Evolutionary conservation across 2,797 vertebrate species (phyloP).

Genomic region (Pogonophryne albipinna): DNA sequence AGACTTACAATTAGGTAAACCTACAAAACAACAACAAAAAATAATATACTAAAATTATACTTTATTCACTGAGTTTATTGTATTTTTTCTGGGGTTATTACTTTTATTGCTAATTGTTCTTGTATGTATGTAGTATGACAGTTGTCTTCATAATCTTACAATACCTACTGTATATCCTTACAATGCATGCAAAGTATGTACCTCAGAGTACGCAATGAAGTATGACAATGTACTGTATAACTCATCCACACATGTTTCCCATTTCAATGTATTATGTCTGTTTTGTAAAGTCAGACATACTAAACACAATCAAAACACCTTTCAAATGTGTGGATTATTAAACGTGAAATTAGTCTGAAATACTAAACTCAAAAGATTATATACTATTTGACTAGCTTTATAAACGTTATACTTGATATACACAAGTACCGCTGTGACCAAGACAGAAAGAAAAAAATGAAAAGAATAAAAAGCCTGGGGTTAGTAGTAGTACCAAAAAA

Average conservation of each 20-base stretch:
- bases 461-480: too few species aligned
- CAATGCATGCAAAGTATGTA: background rate
- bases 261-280: background rate
- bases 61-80: background rate
- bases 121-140: background rate
- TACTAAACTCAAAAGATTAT: too few species aligned
- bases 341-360: too few species aligned
- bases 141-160: background rate
- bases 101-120: background rate
- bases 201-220: background rate
- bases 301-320: too few species aligned
- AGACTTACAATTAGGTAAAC: constrained; percentile 53
- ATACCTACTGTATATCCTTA: background rate
- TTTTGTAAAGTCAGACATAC: background rate
- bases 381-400: too few species aligned
- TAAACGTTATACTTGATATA: too few species aligned
- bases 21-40: constrained; percentile 15
- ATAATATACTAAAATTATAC: background rate
- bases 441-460: too few species aligned
- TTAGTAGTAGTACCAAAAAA: too few species aligned
- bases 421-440: too few species aligned
- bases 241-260: background rate
- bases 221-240: background rate
- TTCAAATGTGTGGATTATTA: too few species aligned
- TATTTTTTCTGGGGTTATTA: background rate